A percentile compares a stretch with the other conserved stretches of the same genome.
Conservation (phyloP, 2,797 vertebrate species). For the Glyptemys insculpta region DNA sequence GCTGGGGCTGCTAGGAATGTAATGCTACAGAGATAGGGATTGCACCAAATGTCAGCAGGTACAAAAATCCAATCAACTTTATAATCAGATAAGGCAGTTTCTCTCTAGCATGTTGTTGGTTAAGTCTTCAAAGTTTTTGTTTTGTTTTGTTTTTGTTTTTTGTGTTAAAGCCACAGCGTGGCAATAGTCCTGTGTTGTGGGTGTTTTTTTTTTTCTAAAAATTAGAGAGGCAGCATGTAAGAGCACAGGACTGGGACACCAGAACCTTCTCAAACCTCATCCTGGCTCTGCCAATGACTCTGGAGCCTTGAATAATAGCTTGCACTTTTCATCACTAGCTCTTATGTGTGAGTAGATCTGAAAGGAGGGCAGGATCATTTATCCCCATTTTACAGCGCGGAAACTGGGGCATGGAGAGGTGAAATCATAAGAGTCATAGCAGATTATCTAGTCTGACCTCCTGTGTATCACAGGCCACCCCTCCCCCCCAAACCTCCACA, state of each 20-base stretch:
- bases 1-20: conserved; percentile 13
- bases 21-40: conserved; percentile 43
- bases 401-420: neutral
- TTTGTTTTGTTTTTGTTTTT: neutral
- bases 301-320: neutral
- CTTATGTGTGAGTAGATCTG: neutral
- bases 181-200: conserved; percentile 20
- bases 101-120: neutral
- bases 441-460: neutral
- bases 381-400: fast-evolving
- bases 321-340: neutral
- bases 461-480: neutral
- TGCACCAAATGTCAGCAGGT: conserved; percentile 51
- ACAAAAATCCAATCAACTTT: conserved; percentile 62
- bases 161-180: conserved; percentile 17
- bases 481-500: neutral
- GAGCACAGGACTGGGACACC: neutral
- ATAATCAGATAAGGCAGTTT: conserved; percentile 66
- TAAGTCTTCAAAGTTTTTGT: conserved; percentile 20
- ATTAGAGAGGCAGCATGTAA: conserved; percentile 1
- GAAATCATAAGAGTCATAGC: neutral
- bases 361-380: neutral
- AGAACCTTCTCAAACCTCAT: neutral
- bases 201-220: conserved; percentile 19
- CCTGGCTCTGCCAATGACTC: neutral